phyloP scores from a whole-genome alignment of 2,797 vertebrate species.

The Cuniculus paca region DNA sequence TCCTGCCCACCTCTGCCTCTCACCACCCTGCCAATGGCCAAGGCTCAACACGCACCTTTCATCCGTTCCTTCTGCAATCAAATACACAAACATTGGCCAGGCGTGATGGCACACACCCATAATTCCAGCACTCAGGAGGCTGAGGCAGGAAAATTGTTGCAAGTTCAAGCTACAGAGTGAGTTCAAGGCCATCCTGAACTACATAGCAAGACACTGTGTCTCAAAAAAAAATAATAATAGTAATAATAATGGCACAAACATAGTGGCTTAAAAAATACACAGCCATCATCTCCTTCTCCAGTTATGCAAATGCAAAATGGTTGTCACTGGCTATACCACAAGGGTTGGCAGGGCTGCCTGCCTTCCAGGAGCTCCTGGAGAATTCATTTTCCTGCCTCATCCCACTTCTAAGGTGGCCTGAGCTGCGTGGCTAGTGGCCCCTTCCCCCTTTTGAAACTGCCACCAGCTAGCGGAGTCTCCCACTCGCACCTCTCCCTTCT shows the following conservation, averaged over 20 bases:
- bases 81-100: background rate
- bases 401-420: background rate
- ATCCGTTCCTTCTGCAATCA: constrained; percentile 4
- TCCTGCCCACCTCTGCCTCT: background rate
- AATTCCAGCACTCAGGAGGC: no score
- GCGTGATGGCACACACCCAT: no score
- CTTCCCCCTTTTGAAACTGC: background rate
- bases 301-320: background rate
- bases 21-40: background rate
- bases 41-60: background rate
- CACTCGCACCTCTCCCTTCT: background rate
- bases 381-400: background rate
- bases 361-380: background rate
- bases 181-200: background rate
- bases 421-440: background rate
- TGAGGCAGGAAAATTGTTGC: no score
- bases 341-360: background rate
- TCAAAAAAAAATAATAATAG: background rate
- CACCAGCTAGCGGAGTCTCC: background rate
- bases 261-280: background rate
- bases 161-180: no score
- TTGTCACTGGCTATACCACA: background rate
- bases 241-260: background rate
- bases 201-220: background rate
- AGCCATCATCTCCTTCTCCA: background rate